Evolutionary conservation across 2,797 vertebrate genomes (phyloP), one percentile per base, ranked within the genome.

Genomic region (Catamblyrhynchus diadema): DNA sequence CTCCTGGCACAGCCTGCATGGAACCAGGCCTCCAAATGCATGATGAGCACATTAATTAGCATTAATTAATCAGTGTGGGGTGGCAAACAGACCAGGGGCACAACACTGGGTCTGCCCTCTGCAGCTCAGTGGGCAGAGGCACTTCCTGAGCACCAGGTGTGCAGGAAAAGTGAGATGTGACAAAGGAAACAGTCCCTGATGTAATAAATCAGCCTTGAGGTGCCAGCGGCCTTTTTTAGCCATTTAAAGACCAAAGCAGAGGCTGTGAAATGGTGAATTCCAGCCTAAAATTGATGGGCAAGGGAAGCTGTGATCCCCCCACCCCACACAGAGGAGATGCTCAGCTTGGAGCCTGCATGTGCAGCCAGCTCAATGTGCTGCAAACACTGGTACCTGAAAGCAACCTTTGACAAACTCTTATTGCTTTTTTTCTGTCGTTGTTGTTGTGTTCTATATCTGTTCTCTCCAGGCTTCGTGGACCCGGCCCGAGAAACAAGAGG

Each of bases 401-500:
- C 97, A 97, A 94, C 89, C 95, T 96, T 93, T 98, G 97, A 98
- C 98, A 97, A 99, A 98, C 98, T 98, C 97, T 98, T 98, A 98
- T 96, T 98, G 96, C 96, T 98, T 98, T 98, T 97, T 91, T 74
- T 84, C 81, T 95, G 94, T 91, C 70, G 79, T 94, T 77, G 96
- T 98, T 78, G 98, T 98, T 97, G 97, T 98, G 98, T 98, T 98
- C 98, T 98, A 97, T 99, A 98, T 99, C 98, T 99, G 98, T 99
- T 98, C 97, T 99, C 98, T 98, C 97, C 99, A 99, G 99, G 99
- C 99, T 97, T 99, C 99, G 95, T 99, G 99, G 99, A 99, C 99
- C 98, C 99, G 99, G 97, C 99, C 99, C 95, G 99, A 99, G 98
- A 99, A 99, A 95, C 99, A 99, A 98, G 99, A 99, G 99, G 99